Base-by-base conservation (phyloP, 2,888 invertebrate species). In the Cryptophagus acutangulus region DNA sequence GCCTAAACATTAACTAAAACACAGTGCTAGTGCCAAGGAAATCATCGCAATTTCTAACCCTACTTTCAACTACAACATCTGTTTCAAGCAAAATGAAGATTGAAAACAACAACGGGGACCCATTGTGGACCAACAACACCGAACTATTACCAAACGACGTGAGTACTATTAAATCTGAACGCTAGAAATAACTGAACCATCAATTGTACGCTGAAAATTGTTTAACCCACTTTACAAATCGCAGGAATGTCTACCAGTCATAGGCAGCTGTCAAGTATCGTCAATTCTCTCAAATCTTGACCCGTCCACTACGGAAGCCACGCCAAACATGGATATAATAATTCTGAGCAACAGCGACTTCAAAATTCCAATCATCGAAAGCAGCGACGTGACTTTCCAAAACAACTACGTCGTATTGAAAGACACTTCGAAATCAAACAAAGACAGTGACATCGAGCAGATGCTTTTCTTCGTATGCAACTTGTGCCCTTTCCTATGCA, bases 391-490 rank as follows among this genome's bases (percentile, higher is more conserved):
- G 17, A 43, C 44, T 15, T 37, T 52, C 31, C 44, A 52, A 16
- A 55, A 51, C 28, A 61, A 61, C 45, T 64, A 59, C 43, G 51
- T 62, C 25, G 46, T 63, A 33, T 30, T 65, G 9, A 61, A 63
- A 46, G 61, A 61, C 24, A 43, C 46, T 16, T 41, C 47, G 13
- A 45, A 41, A 28, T 31, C 36, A 14, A 20, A 17, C 34, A 45
- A 54, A 34, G 43, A 52, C 30, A 55, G 55, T 17, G 55, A 58
- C 26, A 60, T 59, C 40, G 63, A 63, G 41, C 58, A 66, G 40
- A 57, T 67, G 51, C 44, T 63, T 2, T 69, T 66, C 55, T 65
- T 67, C 48, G 63, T 67, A 3, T 70, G 70, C 33, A 64, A 68
- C 44, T 43, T 67, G 26, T 70, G 70, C 49, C 66, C 67, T 4